A percentile compares a stretch with the other conserved stretches of the same genome.
phyloP scores from a whole-genome alignment of 2,113 vertebrate genomes.

The Microtus ochrogaster region DNA sequence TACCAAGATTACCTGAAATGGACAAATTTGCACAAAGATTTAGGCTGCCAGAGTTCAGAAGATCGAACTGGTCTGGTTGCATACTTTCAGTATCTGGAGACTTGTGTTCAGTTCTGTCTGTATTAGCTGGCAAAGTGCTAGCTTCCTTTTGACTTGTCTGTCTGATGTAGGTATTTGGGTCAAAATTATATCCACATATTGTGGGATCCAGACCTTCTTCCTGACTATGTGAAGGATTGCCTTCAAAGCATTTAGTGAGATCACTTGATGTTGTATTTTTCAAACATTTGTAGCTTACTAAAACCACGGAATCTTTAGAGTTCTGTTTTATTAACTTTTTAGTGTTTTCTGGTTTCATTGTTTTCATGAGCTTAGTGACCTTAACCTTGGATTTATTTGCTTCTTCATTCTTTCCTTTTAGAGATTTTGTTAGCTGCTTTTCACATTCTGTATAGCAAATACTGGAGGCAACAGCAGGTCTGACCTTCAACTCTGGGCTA shows the following conservation, averaged over 20 bases:
- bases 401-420: slow-evolving; percentile 90
- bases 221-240: slow-evolving; percentile 86
- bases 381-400: slow-evolving; percentile 95
- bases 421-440: slow-evolving; percentile 87
- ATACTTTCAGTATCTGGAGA: slow-evolving; percentile 83
- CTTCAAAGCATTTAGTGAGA: slow-evolving; percentile 89
- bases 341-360: slow-evolving; percentile 94
- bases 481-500: slow-evolving; percentile 90
- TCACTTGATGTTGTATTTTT: slow-evolving; percentile 90
- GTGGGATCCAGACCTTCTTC: slow-evolving; percentile 88
- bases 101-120: slow-evolving; percentile 85
- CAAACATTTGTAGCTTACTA: slow-evolving; percentile 97
- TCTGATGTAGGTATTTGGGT: slow-evolving; percentile 86
- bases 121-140: slow-evolving; percentile 82
- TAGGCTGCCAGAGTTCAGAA: slow-evolving; percentile 86
- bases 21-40: slow-evolving; percentile 85
- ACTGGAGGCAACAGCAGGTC: slow-evolving; percentile 84
- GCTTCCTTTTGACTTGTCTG: slow-evolving; percentile 86
- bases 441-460: slow-evolving; percentile 91
- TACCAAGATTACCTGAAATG: slow-evolving; percentile 85
- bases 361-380: slow-evolving; percentile 96
- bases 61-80: slow-evolving; percentile 78
- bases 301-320: slow-evolving; percentile 96
- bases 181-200: slow-evolving; percentile 83
- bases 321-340: slow-evolving; percentile 96